These are phyloP conservation scores for Cuniculus paca DNA, from an alignment of 2,797 vertebrate genomes.

Conservation along the genomic window DNA sequence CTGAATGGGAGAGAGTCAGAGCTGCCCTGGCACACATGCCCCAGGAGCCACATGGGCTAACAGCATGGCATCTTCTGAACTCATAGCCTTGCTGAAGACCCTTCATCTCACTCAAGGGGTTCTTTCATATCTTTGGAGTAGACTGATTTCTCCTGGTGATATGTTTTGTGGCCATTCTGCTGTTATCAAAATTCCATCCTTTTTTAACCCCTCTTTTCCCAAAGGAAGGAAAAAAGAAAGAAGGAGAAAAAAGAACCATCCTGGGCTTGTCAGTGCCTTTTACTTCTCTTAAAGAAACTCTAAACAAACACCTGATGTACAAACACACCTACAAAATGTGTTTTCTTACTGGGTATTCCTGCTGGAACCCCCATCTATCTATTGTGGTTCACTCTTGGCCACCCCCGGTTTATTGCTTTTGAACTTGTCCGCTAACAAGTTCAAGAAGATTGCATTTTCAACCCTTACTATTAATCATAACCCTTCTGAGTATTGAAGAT, in stretches of 20 bases:
- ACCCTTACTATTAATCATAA: not conserved
- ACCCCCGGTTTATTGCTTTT: not conserved
- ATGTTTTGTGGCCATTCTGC: slow-evolving; percentile 36
- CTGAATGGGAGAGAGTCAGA: not conserved
- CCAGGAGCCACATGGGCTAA: not conserved
- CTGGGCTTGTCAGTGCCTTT: not conserved
- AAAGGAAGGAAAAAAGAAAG: not conserved
- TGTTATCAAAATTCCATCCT: slow-evolving; percentile 16
- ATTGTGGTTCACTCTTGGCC: slow-evolving; percentile 7
- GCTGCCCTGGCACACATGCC: not conserved
- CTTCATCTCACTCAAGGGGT: not conserved
- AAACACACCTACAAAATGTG: not conserved
- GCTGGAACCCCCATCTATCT: not conserved
- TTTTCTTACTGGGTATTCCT: not conserved
- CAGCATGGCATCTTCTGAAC: not conserved
- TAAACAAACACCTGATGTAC: slow-evolving; percentile 5
- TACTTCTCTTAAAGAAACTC: not conserved
- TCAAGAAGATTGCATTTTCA: not conserved
- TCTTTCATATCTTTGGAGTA: not conserved
- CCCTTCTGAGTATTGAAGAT: not conserved
- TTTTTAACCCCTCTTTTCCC: not conserved
- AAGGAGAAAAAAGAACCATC: not conserved
- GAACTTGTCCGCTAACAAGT: not conserved
- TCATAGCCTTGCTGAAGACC: not conserved
- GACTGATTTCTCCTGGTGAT: not conserved